Percentiles rank a stretch among this genome's conserved stretches.
Evolutionary conservation across 1,140 invertebrate genomes (phyloP).

Genomic region (Euura saliciscinereae): DNA sequence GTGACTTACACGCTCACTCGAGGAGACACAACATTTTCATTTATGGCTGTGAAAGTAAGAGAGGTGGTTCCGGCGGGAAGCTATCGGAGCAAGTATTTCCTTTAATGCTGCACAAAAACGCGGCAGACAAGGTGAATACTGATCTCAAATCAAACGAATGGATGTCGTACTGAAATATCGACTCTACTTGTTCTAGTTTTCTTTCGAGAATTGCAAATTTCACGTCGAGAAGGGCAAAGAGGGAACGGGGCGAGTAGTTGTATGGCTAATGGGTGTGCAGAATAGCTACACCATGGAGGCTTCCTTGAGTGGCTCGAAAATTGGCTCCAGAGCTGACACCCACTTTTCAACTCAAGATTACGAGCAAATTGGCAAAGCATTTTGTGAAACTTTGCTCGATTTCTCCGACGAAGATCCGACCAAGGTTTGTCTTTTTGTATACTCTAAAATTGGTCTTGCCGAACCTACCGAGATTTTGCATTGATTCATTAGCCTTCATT

Average conservation of each 20-base stretch:
- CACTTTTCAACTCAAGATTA: conserved; percentile 86
- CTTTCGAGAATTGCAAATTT: conserved; percentile 93
- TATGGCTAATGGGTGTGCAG: conserved; percentile 92
- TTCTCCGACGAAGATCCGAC: conserved; percentile 87
- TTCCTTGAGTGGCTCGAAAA: conserved; percentile 86
- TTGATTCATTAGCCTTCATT: neutral
- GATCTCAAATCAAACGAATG: neutral
- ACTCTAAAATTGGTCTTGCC: neutral
- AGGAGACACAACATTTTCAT: conserved; percentile 94
- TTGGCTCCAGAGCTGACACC: conserved; percentile 80
- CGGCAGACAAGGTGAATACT: conserved; percentile 80
- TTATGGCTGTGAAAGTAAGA: conserved; percentile 92
- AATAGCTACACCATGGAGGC: conserved; percentile 96
- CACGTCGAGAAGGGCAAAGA: conserved; percentile 91
- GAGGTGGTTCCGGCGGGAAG: conserved; percentile 71
- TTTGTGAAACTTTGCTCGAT: conserved; percentile 91
- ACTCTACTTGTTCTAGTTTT: conserved; percentile 73
- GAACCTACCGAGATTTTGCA: neutral
- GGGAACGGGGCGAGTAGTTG: conserved; percentile 89
- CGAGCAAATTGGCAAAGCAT: conserved; percentile 83
- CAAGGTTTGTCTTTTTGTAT: conserved; percentile 67
- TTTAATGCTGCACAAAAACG: conserved; percentile 90
- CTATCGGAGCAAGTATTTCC: conserved; percentile 91
- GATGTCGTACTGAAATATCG: conserved; percentile 12
- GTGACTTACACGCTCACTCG: conserved; percentile 96